Evolutionary conservation across 1,140 invertebrate species (phyloP), one percentile per base, ranked within the genome.

Genomic region (Drosophila bifasciata): DNA sequence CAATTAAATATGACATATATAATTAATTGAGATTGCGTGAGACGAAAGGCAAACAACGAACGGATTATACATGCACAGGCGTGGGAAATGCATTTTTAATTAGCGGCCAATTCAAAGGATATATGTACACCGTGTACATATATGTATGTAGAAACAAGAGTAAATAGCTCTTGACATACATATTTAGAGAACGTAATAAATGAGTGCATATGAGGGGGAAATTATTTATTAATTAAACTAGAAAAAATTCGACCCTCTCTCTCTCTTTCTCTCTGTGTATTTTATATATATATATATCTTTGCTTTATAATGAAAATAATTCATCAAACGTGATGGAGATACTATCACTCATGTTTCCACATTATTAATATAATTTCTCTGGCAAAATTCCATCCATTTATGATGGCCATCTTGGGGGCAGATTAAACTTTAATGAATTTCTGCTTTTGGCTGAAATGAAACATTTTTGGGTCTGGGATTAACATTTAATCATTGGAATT

Each of bases 1-100:
- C 81, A 85, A 85, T 85, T 85, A 86, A 81, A 86, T 74, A 77
- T 85, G 81, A 85, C 83, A 86, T 88, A 86, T 69, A 86, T 85
- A 85, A 85, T 85, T 85, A 81, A 85, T 68, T 81, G 83, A 32
- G 9, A 44, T 66, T 73, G 56, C 58, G 60, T 53, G 73, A 51
- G 61, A 51, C 61, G 79, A 56, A 73, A 49, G 28, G 66, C 48
- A 84, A 84, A 81, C 69, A 81, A 17, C 32, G 23, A 7, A 7
- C 23, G 23, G 23, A 25, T 1, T 25, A 40, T 23, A 23, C 41
- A 40, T 23, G n/a, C n/a, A n/a, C n/a, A 58, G 53, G 53, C 15
- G 9, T n/a, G 59, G 70, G 62, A 64, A 84, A 80, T 73, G 60
- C 72, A 86, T 85, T 85, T 85, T 85, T 86, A 85, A 85, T 85